A percentile compares a stretch with the other conserved stretches of the same genome.
phyloP scores from a whole-genome alignment of 2,113 vertebrate genomes.

The Mandrillus leucophaeus region DNA sequence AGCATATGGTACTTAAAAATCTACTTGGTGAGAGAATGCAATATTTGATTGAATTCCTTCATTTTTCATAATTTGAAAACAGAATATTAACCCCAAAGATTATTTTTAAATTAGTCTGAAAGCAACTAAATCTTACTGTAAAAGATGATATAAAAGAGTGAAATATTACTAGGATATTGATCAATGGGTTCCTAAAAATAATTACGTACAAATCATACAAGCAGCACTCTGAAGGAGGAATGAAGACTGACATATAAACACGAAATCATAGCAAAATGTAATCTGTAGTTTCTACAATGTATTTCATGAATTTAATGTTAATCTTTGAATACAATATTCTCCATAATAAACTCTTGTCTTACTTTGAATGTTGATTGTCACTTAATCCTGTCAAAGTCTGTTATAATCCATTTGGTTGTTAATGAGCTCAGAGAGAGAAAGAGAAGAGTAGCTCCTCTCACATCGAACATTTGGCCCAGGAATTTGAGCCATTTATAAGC shows the following conservation, averaged over 20 bases:
- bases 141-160: conserved; percentile 19
- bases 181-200: background rate
- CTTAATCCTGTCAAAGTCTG: background rate
- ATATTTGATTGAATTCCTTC: conserved; percentile 2
- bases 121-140: conserved; percentile 29
- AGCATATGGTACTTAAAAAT: background rate
- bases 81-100: background rate
- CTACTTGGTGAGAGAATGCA: background rate
- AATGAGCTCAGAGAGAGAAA: conserved; percentile 1
- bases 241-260: background rate
- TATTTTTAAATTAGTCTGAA: conserved; percentile 8
- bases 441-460: background rate
- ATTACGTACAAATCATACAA: background rate
- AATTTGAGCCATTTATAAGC: background rate
- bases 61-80: background rate
- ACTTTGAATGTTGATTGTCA: background rate
- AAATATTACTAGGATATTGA: conserved; percentile 31
- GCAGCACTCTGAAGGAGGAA: background rate
- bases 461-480: background rate
- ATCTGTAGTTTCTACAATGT: background rate
- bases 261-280: background rate
- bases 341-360: background rate
- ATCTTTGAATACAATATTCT: background rate
- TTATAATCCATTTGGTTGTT: background rate
- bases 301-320: conserved; percentile 25